Conservation (phyloP, 2,113 vertebrate genomes). For the Chinchilla lanigera region DNA sequence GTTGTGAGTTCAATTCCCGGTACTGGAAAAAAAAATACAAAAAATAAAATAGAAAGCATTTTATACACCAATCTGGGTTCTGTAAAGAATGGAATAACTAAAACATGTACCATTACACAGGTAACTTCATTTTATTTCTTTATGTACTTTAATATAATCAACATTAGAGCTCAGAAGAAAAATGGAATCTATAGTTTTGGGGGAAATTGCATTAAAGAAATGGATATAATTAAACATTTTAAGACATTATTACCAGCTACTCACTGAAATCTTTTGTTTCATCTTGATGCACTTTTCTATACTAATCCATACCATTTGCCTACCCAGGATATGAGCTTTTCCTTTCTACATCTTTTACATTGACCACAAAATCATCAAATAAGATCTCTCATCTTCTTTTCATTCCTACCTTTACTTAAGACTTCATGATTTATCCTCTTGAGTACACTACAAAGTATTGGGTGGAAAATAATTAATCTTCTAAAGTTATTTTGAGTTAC, state of each 20-base stretch:
- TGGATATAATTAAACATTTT: neutral
- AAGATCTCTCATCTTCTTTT: neutral
- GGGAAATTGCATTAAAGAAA: neutral
- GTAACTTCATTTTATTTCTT: neutral
- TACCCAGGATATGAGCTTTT: neutral
- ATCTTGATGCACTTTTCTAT: neutral
- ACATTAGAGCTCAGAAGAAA: neutral
- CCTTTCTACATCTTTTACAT: neutral
- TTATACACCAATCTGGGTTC: neutral
- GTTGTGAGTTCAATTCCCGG: too few species aligned
- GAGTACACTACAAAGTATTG: neutral
- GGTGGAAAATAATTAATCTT: neutral
- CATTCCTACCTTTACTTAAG: neutral
- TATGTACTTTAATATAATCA: slow-evolving; percentile 11
- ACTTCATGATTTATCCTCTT: neutral
- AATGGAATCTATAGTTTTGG: neutral
- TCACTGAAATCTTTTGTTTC: neutral
- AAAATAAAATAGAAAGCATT: slow-evolving; percentile 15
- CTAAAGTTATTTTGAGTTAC: slow-evolving; percentile 40
- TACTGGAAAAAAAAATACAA: too few species aligned
- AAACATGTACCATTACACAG: neutral
- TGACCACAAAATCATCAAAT: neutral
- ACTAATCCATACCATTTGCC: neutral
- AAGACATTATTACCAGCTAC: neutral
- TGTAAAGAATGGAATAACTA: neutral